Evolutionary conservation across 2,797 vertebrate species (phyloP), one percentile per base, ranked within the genome.

Genomic region (Mionectes olivaceus): DNA sequence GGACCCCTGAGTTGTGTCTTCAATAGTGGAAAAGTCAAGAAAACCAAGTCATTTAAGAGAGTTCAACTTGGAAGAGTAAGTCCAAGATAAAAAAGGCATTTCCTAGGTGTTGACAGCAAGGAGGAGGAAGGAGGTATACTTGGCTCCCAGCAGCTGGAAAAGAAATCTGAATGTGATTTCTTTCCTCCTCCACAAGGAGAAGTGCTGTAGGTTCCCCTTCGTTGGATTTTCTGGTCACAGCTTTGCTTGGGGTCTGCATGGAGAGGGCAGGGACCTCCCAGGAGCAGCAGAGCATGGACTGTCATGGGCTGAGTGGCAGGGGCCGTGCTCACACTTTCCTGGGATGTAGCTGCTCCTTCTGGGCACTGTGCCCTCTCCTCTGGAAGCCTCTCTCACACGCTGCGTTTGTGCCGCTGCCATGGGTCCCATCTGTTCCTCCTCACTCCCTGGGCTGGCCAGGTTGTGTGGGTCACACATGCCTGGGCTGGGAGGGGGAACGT

Each of bases 21-120:
- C 33, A 24, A 2, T 39, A 47, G 10, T 14, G 18, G 6, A 2
- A 24, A 63, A 87, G 21, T 27, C 55, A 81, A 71, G 68, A 88
- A 74, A 91, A 64, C 4, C 3, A 52, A 76, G 11, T 32, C 28
- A 22, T 70, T 80, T 77, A 35, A 74, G 49, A 85, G 17, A 24
- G 30, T 88, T 59, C 57, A 65, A 14, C 73, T 91, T 43, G 35
- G 67, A 81, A 73, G 41, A 71, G 35, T 41, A 80, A 92, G 57
- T 60, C 57, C 79, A 55, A 88, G 80, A 94, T 86, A 86, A 94
- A 94, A 92, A 83, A 75, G n/a, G 33, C 93, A 90, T 86, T 86
- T 78, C 61, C 80, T 61, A 90, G 83, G 76, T 75, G 94, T 91
- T 96, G 90, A 94, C 88, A 94, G 85, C 80, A 65, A 94, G 93